These are phyloP conservation scores for Pogoniulus pusillus DNA, from an alignment of 2,797 vertebrate species.

Conservation along the genomic window DNA sequence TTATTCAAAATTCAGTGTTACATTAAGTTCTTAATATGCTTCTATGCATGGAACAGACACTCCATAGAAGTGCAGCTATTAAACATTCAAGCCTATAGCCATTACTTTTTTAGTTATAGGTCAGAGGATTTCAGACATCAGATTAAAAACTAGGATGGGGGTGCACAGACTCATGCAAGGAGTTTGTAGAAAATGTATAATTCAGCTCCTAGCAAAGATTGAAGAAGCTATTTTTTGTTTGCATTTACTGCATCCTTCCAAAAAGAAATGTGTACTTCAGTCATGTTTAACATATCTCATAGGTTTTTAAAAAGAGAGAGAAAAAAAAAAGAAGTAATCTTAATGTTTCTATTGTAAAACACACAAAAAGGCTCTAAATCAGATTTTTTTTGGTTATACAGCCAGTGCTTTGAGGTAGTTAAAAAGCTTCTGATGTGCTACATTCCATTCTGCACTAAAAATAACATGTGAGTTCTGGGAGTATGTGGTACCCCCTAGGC, in stretches of 20 bases:
- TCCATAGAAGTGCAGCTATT: neutral
- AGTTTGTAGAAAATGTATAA: neutral
- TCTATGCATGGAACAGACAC: neutral
- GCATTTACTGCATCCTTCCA: neutral
- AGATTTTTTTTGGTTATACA: neutral
- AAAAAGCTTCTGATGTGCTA: conserved; percentile 5
- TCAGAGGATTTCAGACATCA: neutral
- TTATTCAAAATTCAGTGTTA: neutral
- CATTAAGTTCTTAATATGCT: neutral
- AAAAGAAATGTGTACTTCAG: neutral
- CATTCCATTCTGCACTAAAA: conserved; percentile 46
- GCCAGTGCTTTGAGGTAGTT: neutral
- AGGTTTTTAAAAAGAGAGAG: neutral
- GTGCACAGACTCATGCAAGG: neutral
- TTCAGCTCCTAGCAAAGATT: neutral
- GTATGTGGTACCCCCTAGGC: conserved; percentile 16
- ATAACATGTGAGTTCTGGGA: conserved; percentile 16
- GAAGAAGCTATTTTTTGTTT: neutral
- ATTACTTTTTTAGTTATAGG: neutral
- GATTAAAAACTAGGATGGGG: neutral
- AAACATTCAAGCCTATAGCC: neutral
- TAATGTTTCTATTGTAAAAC: neutral
- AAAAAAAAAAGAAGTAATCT: neutral
- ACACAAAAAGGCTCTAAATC: neutral
- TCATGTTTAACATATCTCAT: neutral